Conservation (phyloP, 1,140 invertebrate genomes). For the Drosophila sucinea region DNA sequence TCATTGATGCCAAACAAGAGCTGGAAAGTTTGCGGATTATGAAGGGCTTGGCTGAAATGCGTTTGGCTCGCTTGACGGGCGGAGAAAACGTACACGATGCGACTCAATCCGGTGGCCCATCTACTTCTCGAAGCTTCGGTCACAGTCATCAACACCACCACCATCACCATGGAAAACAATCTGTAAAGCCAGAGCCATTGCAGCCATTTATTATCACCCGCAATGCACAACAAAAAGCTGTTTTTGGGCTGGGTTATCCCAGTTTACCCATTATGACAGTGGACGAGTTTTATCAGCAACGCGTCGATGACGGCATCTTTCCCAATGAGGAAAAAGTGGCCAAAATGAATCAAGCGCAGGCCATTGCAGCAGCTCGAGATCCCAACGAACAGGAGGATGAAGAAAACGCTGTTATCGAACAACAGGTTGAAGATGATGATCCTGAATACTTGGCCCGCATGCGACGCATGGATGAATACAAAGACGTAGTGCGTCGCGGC, state of each 20-base stretch:
- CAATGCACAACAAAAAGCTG: conserved; percentile 94
- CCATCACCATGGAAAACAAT: conserved; percentile 42
- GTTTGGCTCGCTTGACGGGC: conserved; percentile 54
- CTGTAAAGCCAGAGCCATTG: conserved; percentile 84
- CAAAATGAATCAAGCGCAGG: conserved; percentile 72
- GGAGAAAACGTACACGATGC: conserved; percentile 29
- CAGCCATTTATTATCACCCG: conserved; percentile 97
- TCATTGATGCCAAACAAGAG: conserved; percentile 91
- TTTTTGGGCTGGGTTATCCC: conserved; percentile 97
- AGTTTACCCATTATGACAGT: conserved; percentile 95
- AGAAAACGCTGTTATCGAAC: conserved; percentile 86
- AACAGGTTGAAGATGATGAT: conserved; percentile 90
- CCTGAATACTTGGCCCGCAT: conserved; percentile 87
- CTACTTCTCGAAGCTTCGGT: conserved; percentile 15
- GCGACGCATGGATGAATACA: conserved; percentile 94
- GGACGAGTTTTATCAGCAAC: conserved; percentile 97
- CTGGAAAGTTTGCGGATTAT: conserved; percentile 89
- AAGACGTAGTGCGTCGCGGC: conserved; percentile 93
- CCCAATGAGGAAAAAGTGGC: conserved; percentile 79
- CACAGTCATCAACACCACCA: conserved; percentile 54
- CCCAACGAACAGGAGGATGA: conserved; percentile 85
- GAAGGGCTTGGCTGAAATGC: conserved; percentile 90
- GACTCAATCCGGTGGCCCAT: background rate
- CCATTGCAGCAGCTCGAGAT: conserved; percentile 82
- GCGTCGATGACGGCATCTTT: conserved; percentile 91